Evolutionary conservation across 2,888 invertebrate genomes (phyloP), one percentile per base, ranked within the genome.

Genomic region (Parnassius mnemosyne): DNA sequence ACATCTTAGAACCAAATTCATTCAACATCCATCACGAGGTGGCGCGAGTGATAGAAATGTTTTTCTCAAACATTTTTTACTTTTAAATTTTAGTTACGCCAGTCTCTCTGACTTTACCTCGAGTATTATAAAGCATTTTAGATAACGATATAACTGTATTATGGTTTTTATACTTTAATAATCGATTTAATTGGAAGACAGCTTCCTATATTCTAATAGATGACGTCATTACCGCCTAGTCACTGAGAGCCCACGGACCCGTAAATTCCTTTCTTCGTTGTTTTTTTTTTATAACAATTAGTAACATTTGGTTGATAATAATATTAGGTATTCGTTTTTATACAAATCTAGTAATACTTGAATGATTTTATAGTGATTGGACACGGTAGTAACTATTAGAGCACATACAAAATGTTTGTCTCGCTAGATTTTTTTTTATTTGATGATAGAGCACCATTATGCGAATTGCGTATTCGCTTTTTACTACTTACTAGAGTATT

Each of bases 321-420:
- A 80, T 87, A 83, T 87, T 87, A 34, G 34, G 34, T 34, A 81
- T 89, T 89, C 80, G 87, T 88, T 89, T 85, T 87, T 87, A 83
- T 87, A 83, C 81, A 85, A 83, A 78, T 79, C 77, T 85, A 84
- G 81, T 86, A 74, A 69, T 75, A 83, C 81, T 84, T 82, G 75
- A 81, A 78, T 79, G 74, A 78, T 78, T 74, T 71, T 77, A 71
- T 80, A 80, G 75, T 73, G 78, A 82, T 84, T 80, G 81, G 84
- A 87, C 83, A 82, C 79, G 85, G 89, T 89, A 89, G 90, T 89
- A 89, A 89, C 89, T 89, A 84, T 77, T 85, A 84, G 87, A 87
- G 86, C 87, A 84, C 80, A 81, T 87, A 87, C 84, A 71, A 79
- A 84, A 83, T 83, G 81, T 78, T 89, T 86, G 88, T 87, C 79